Percentiles rank a stretch among this genome's conserved stretches.
These are phyloP conservation scores for Listronotus oregonensis DNA, from an alignment of 1,140 invertebrate genomes.

Conservation along the genomic window DNA sequence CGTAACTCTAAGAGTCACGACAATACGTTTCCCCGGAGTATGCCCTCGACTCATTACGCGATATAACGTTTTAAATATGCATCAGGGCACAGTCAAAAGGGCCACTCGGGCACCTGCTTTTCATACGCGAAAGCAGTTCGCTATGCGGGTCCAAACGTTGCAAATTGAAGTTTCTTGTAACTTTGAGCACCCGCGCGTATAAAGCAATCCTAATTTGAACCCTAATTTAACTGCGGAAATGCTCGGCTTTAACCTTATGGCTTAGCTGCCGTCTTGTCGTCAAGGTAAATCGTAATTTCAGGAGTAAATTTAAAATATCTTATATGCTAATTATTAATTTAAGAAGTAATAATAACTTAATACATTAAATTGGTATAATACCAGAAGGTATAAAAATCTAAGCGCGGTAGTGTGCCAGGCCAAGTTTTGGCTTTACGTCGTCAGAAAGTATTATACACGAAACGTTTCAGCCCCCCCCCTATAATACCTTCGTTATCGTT, in stretches of 20 bases:
- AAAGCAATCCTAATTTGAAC: slow-evolving; percentile 23
- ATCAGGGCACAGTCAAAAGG: slow-evolving; percentile 26
- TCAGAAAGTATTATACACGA: too few species aligned
- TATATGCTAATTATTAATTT: too few species aligned
- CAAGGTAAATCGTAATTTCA: neutral
- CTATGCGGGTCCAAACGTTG: slow-evolving; percentile 18
- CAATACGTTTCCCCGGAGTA: slow-evolving; percentile 35
- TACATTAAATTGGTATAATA: too few species aligned
- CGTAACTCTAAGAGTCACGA: slow-evolving; percentile 26
- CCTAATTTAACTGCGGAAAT: slow-evolving; percentile 20
- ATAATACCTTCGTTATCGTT: too few species aligned
- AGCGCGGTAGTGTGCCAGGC: too few species aligned
- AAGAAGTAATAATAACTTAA: too few species aligned
- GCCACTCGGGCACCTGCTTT: slow-evolving; percentile 27
- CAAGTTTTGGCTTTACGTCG: too few species aligned
- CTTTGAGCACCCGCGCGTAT: slow-evolving; percentile 24
- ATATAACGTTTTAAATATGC: slow-evolving; percentile 43
- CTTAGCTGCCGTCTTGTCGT: neutral
- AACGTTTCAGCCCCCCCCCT: too few species aligned
- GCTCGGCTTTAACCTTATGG: too few species aligned
- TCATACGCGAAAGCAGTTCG: slow-evolving; percentile 18
- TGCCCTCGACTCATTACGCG: slow-evolving; percentile 38
- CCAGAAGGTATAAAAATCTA: too few species aligned
- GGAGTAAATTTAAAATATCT: too few species aligned
- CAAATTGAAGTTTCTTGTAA: slow-evolving; percentile 36